These are phyloP conservation scores for Cybosia mesomella DNA, from an alignment of 2,888 invertebrate species.

Conservation along the genomic window DNA sequence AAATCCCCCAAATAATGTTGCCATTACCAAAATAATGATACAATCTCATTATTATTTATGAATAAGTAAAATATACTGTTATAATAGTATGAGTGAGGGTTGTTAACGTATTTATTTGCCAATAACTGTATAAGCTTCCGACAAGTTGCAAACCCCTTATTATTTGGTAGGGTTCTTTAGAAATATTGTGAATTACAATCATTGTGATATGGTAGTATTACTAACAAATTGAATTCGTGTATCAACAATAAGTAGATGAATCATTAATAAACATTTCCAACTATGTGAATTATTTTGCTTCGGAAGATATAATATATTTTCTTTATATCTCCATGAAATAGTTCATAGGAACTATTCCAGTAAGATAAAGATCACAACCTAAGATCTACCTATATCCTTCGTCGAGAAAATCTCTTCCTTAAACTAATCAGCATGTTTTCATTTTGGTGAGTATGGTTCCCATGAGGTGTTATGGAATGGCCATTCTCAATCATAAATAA, in stretches of 20 bases:
- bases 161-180: slow-evolving; percentile 3
- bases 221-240: not conserved
- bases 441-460: too few relatives aligned
- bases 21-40: slow-evolving; percentile 38
- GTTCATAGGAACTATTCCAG: too few relatives aligned
- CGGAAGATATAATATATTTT: too few relatives aligned
- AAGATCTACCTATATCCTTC: too few relatives aligned
- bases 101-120: slow-evolving; percentile 17
- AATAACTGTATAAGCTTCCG: slow-evolving; percentile 10
- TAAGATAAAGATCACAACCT: too few relatives aligned
- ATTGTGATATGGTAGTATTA: not conserved
- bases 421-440: too few relatives aligned
- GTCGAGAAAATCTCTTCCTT: too few relatives aligned
- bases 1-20: slow-evolving; percentile 11
- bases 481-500: too few relatives aligned
- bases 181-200: slow-evolving; percentile 5
- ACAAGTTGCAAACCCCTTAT: slow-evolving; percentile 10
- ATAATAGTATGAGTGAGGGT: slow-evolving; percentile 13
- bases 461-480: too few relatives aligned
- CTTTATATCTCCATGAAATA: too few relatives aligned
- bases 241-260: not conserved
- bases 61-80: slow-evolving; percentile 34
- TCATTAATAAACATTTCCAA: too few relatives aligned
- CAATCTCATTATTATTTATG: slow-evolving; percentile 38
- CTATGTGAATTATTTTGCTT: too few relatives aligned